These are phyloP conservation scores for Phyllopteryx taeniolatus DNA, from an alignment of 2,113 vertebrate genomes.

Conservation along the genomic window DNA sequence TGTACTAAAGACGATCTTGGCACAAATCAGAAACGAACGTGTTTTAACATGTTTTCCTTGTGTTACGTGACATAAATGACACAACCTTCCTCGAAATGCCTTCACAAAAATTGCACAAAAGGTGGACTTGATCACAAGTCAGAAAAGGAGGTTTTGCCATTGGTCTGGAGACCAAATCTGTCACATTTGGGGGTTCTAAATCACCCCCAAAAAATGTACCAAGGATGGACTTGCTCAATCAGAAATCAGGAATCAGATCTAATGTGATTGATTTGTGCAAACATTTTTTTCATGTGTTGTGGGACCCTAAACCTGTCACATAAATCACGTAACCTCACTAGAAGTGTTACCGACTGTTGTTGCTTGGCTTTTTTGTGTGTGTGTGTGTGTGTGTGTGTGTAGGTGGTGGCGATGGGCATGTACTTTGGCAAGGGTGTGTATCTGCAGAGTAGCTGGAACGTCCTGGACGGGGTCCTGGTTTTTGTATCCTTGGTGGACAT, in stretches of 20 bases:
- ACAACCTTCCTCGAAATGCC: too few species aligned
- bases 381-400: constrained; percentile 7
- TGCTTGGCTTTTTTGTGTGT: neutral
- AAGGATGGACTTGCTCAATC: too few species aligned
- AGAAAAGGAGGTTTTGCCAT: too few species aligned
- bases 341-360: neutral
- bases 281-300: neutral
- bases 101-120: too few species aligned
- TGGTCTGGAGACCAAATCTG: too few species aligned
- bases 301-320: neutral
- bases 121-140: too few species aligned
- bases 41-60: too few species aligned
- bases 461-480: constrained; percentile 92
- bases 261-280: neutral
- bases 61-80: too few species aligned
- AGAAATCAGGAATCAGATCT: neutral
- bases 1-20: too few species aligned
- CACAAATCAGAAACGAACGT: too few species aligned
- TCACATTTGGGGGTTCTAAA: too few species aligned
- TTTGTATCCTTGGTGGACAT: constrained; percentile 95
- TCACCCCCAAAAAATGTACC: too few species aligned
- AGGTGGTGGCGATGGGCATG: constrained; percentile 91
- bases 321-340: neutral
- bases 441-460: constrained; percentile 95
- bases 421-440: constrained; percentile 85